A percentile compares a stretch with the other conserved stretches of the same genome.
phyloP scores from a whole-genome alignment of 1,140 invertebrate genomes.

The Drosophila parabipectinata region DNA sequence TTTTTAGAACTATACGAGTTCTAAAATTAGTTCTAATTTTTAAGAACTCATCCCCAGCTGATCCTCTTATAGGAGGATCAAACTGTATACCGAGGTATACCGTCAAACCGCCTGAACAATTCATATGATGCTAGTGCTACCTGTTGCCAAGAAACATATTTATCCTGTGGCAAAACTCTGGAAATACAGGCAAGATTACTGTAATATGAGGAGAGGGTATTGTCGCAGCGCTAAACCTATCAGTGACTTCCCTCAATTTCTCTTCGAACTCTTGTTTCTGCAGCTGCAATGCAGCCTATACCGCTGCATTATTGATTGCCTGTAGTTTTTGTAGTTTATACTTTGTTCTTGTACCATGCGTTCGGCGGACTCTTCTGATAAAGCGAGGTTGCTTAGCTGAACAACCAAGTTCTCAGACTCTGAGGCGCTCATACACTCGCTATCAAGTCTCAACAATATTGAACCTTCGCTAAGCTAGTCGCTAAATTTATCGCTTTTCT shows the following conservation, averaged over 20 bases:
- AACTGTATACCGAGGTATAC: too few relatives aligned
- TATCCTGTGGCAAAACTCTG: too few relatives aligned
- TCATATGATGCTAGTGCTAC: too few relatives aligned
- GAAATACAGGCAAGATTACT: too few relatives aligned
- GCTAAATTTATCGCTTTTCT: too few relatives aligned
- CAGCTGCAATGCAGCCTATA: background rate
- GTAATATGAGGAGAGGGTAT: background rate
- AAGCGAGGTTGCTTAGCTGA: background rate
- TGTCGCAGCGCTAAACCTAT: constrained; percentile 1
- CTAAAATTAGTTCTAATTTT: too few relatives aligned
- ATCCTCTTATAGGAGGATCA: too few relatives aligned
- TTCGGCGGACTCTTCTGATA: background rate
- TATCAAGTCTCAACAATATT: background rate
- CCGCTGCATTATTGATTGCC: background rate
- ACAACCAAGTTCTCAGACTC: constrained; percentile 5
- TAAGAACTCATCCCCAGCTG: too few relatives aligned
- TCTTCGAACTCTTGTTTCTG: background rate
- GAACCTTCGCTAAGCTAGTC: too few relatives aligned
- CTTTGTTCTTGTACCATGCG: background rate
- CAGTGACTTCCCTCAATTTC: background rate
- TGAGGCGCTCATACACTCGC: constrained; percentile 4
- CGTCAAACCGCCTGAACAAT: too few relatives aligned
- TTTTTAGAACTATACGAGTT: too few relatives aligned
- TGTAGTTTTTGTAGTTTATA: background rate
- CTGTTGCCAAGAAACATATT: too few relatives aligned